Percentiles rank a stretch among this genome's conserved stretches.
phyloP scores from a whole-genome alignment of 2,888 invertebrate species.

The Plagodis pulveraria region DNA sequence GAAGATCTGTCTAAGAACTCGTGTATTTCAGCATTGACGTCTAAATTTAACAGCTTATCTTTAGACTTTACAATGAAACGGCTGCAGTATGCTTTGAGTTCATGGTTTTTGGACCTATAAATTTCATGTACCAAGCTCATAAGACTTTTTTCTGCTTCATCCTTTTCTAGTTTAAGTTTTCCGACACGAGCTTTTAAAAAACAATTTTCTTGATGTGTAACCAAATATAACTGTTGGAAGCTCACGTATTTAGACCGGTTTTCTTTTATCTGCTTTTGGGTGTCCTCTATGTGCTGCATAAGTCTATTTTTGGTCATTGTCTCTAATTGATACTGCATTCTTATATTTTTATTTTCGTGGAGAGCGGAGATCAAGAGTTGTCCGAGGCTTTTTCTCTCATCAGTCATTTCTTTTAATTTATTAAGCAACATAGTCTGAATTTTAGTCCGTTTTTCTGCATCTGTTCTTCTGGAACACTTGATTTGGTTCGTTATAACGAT shows the following conservation, averaged over 20 bases:
- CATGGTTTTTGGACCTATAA: conserved; percentile 61
- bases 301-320: conserved; percentile 64
- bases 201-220: conserved; percentile 69
- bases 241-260: conserved; percentile 59
- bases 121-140: conserved; percentile 63
- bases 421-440: conserved; percentile 55
- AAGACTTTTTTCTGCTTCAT: conserved; percentile 61
- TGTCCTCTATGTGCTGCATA: conserved; percentile 55
- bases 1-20: conserved; percentile 54
- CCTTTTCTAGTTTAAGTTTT: conserved; percentile 62
- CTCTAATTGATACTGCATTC: conserved; percentile 62
- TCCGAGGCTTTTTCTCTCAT: conserved; percentile 62
- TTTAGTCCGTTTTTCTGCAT: conserved; percentile 18
- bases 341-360: conserved; percentile 67
- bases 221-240: conserved; percentile 69
- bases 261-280: conserved; percentile 63
- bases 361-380: conserved; percentile 62
- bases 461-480: conserved; percentile 12
- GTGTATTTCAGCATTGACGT: conserved; percentile 63
- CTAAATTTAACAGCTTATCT: conserved; percentile 59
- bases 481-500: conserved; percentile 4
- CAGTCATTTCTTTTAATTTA: conserved; percentile 60
- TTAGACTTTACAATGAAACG: conserved; percentile 64
- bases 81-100: conserved; percentile 66
- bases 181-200: conserved; percentile 62